These are phyloP conservation scores for Acrocera orbiculus DNA, from an alignment of 2,888 invertebrate genomes.

Conservation along the genomic window DNA sequence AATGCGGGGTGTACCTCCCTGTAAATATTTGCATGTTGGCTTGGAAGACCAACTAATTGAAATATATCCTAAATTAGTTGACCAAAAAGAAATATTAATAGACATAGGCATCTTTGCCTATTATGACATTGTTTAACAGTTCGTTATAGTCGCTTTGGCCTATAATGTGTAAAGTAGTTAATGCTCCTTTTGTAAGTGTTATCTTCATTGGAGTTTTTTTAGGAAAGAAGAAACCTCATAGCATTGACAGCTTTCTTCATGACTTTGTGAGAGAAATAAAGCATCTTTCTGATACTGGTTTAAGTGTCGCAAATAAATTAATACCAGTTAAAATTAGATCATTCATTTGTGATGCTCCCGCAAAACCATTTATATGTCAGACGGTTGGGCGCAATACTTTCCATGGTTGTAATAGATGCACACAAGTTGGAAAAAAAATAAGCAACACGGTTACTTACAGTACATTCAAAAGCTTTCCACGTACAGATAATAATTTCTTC, in stretches of 20 bases:
- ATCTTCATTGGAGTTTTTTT: not conserved
- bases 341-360: not conserved
- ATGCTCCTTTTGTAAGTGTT: not conserved
- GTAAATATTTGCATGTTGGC: not conserved
- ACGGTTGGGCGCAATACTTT: no score
- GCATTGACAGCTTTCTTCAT: not conserved
- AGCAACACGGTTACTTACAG: no score
- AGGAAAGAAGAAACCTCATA: not conserved
- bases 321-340: not conserved
- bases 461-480: no score
- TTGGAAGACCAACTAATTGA: not conserved
- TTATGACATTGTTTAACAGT: not conserved
- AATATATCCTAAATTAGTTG: not conserved
- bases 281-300: not conserved
- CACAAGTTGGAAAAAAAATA: no score
- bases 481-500: no score
- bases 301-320: not conserved
- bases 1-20: no score
- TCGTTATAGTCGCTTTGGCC: not conserved
- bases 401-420: no score
- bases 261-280: not conserved
- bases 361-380: no score
- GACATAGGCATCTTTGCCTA: not conserved
- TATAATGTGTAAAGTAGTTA: not conserved
- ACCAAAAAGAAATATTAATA: not conserved